These are phyloP conservation scores for Bombylius major DNA, from an alignment of 2,888 invertebrate species.

Conservation along the genomic window DNA sequence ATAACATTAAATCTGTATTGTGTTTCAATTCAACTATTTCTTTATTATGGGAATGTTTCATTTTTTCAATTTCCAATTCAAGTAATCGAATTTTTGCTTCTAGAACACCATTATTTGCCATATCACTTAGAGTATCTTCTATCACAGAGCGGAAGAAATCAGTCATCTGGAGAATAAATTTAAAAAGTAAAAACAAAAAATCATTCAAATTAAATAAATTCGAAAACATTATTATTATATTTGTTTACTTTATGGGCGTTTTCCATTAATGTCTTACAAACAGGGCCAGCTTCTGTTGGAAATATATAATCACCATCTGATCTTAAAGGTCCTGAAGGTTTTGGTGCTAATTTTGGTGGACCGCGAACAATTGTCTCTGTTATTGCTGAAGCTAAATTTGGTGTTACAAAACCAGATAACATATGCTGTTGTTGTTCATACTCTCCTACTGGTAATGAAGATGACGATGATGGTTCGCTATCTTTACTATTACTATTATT, in stretches of 20 bases:
- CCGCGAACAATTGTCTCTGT: conserved; percentile 30
- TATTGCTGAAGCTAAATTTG: conserved; percentile 24
- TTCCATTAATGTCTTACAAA: conserved; percentile 44
- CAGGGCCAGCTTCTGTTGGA: conserved; percentile 44
- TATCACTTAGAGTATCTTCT: conserved; percentile 51
- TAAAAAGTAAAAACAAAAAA: conserved; percentile 14
- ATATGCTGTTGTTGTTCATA: conserved; percentile 35
- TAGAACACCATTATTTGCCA: conserved; percentile 41
- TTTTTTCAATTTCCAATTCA: conserved; percentile 55
- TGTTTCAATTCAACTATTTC: conserved; percentile 63
- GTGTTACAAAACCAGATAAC: conserved; percentile 31
- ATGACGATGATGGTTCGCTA: background rate
- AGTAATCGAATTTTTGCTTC: conserved; percentile 49
- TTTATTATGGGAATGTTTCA: conserved; percentile 58
- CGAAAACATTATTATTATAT: no score
- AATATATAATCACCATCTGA: conserved; percentile 35
- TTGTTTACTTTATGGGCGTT: conserved; percentile 44
- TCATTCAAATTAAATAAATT: no score
- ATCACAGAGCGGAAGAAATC: conserved; percentile 58
- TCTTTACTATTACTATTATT: background rate
- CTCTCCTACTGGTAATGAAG: no score
- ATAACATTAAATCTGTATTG: conserved; percentile 45
- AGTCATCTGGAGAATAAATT: conserved; percentile 39
- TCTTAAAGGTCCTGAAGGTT: conserved; percentile 38
- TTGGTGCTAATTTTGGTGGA: conserved; percentile 35